A percentile compares a stretch with the other conserved stretches of the same genome.
phyloP scores from a whole-genome alignment of 2,797 vertebrate species.

The Coranthus polyacanthus region DNA sequence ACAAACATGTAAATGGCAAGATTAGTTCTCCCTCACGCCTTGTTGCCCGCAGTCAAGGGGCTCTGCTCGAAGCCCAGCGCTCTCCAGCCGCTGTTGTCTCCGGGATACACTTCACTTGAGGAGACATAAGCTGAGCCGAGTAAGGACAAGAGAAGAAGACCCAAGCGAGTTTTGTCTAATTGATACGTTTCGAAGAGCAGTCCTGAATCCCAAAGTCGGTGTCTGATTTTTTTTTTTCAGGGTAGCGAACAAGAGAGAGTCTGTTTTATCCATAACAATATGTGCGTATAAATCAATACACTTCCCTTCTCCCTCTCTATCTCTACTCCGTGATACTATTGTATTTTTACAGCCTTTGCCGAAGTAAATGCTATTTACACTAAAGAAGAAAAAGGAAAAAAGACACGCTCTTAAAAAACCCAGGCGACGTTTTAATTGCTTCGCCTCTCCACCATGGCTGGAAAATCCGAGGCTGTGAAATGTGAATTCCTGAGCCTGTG shows the following conservation, averaged over 20 bases:
- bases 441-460: conserved; percentile 72
- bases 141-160: conserved; percentile 42
- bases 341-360: conserved; percentile 79
- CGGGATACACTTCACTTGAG: conserved; percentile 87
- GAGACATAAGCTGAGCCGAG: conserved; percentile 65
- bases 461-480: conserved; percentile 78
- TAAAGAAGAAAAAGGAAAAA: conserved; percentile 53
- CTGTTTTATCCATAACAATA: conserved; percentile 77
- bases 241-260: conserved; percentile 66
- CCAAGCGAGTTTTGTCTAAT: conserved; percentile 53
- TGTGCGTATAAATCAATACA: conserved; percentile 80
- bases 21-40: conserved; percentile 98
- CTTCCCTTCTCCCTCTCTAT: conserved; percentile 50
- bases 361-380: conserved; percentile 79
- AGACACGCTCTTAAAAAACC: conserved; percentile 70
- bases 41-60: conserved; percentile 95
- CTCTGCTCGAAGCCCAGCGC: conserved; percentile 90
- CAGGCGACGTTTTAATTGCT: conserved; percentile 84
- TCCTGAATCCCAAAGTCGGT: conserved; percentile 58
- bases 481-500: conserved; percentile 83
- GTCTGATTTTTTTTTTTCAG: conserved; percentile 37
- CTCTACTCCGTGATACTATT: conserved; percentile 70
- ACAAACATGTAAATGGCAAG: conserved; percentile 96
- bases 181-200: conserved; percentile 65
- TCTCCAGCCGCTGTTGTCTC: conserved; percentile 86